Base-by-base conservation (phyloP, 1,140 invertebrate genomes). In the Leptinotarsa defecta region DNA sequence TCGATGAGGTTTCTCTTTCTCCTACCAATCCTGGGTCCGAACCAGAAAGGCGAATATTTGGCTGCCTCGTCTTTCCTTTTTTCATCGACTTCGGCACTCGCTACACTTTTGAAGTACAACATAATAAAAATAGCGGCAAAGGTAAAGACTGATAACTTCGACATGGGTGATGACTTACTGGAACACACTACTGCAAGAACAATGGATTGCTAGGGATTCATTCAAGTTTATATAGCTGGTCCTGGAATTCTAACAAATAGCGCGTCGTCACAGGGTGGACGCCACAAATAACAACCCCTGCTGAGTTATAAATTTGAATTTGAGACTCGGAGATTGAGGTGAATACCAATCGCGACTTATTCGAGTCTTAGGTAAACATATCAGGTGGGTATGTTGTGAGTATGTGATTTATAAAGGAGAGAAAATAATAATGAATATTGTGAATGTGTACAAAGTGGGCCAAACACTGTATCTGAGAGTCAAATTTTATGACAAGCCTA, bases 21-120 rank as follows among this genome's bases (percentile, higher is more conserved):
- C 57, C 78, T 75, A 4, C 78, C 78, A 3, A 79, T 71, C 22
- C 78, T 68, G 20, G 78, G 78, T 27, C 78, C 78, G 61, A 79
- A 79, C 78, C 78, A 79, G 67, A 78, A 74, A 4, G 69, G 62
- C 2, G 73, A 74, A 57, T 19, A 22, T 57, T 71, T 57, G 13
- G 11, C 43, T 13, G 61, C 69, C 17, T 61, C 69, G 15, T 71
- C 69, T 57, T 71, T 71, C 27, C 20, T 15, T 17, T 52, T 57
- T 20, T 71, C 48, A 1, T 22, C 20, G 5, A 71, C 20, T 57
- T 71, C 69, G 48, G 34, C n/a, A 15, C n/a, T n/a, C 20, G 49
- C 3, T 15, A 52, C 19, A 17, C 48, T 57, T 27, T 52, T 57
- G 49, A 71, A 71, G 24, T 71, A 71, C 19, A 71, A 27, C 24